Percentiles rank a stretch among this genome's conserved stretches.
Evolutionary conservation across 2,888 invertebrate genomes (phyloP).

Genomic region (Plebejus anna): DNA sequence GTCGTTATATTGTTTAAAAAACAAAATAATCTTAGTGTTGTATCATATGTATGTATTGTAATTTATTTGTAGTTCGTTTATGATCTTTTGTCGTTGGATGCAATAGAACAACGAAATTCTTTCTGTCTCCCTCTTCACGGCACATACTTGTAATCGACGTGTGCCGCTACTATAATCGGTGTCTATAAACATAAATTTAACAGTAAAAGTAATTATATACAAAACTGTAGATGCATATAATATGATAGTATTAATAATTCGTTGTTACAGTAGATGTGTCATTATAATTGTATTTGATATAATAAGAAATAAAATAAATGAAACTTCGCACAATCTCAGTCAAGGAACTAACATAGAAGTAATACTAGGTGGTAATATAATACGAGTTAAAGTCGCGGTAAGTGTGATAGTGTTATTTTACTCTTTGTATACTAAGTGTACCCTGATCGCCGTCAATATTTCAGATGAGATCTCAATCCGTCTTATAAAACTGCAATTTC

Average conservation of each 20-base stretch:
- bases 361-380: slow-evolving; percentile 57
- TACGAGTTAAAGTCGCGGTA: slow-evolving; percentile 51
- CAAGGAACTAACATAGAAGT: slow-evolving; percentile 70
- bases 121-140: slow-evolving; percentile 48
- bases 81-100: slow-evolving; percentile 45
- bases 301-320: slow-evolving; percentile 60
- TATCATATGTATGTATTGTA: slow-evolving; percentile 74
- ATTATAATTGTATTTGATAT: slow-evolving; percentile 53
- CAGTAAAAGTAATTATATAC: slow-evolving; percentile 47
- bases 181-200: slow-evolving; percentile 64
- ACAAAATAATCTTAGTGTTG: slow-evolving; percentile 61
- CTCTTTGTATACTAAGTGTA: slow-evolving; percentile 40
- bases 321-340: slow-evolving; percentile 75
- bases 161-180: slow-evolving; percentile 61
- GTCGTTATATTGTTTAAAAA: slow-evolving; percentile 75
- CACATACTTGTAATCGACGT: slow-evolving; percentile 53
- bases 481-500: slow-evolving; percentile 31
- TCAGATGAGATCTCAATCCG: slow-evolving; percentile 21
- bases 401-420: slow-evolving; percentile 46
- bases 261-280: slow-evolving; percentile 71
- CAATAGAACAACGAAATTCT: slow-evolving; percentile 65
- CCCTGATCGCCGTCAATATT: slow-evolving; percentile 24
- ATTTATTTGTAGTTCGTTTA: slow-evolving; percentile 73
- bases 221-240: slow-evolving; percentile 56
- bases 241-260: slow-evolving; percentile 49